Conservation (phyloP, 1,140 invertebrate genomes). For the Nebria ingens region DNA sequence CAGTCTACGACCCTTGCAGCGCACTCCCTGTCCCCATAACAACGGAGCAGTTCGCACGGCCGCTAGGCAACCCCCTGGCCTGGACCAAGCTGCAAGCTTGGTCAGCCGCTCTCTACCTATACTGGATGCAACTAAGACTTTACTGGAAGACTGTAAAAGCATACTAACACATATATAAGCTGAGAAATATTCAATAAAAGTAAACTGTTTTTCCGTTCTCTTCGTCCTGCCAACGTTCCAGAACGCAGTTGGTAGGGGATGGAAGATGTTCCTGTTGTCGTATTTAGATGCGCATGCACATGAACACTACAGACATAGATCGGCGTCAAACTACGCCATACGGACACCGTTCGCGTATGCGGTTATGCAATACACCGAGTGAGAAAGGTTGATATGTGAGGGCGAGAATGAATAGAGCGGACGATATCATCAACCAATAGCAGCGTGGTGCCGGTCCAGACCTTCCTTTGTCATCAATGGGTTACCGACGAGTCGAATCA, state of each 20-base stretch:
- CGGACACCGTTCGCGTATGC: not conserved
- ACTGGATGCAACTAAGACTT: not conserved
- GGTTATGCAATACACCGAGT: not conserved
- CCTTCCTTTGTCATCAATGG: conserved; percentile 38
- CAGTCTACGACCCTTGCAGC: conserved; percentile 11
- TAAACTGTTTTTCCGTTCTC: not conserved
- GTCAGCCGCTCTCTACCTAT: not conserved
- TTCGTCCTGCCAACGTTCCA: not conserved
- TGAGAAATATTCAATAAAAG: not conserved
- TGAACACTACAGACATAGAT: not conserved
- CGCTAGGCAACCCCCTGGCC: not conserved
- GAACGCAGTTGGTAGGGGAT: not conserved
- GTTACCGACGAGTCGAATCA: conserved; percentile 29
- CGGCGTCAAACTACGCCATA: not conserved
- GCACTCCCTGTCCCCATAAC: not conserved
- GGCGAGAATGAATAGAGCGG: conserved; percentile 28
- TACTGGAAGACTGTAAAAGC: conserved; percentile 9
- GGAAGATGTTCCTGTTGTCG: not conserved
- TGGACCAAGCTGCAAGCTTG: not conserved
- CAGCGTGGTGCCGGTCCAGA: conserved; percentile 27
- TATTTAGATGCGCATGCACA: not conserved
- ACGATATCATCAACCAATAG: conserved; percentile 27
- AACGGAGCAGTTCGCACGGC: not conserved
- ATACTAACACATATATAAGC: conserved; percentile 12
- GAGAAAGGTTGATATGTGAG: not conserved